A percentile compares a stretch with the other conserved stretches of the same genome.
phyloP scores from a whole-genome alignment of 2,113 vertebrate genomes.

The Melanerpes formicivorus region DNA sequence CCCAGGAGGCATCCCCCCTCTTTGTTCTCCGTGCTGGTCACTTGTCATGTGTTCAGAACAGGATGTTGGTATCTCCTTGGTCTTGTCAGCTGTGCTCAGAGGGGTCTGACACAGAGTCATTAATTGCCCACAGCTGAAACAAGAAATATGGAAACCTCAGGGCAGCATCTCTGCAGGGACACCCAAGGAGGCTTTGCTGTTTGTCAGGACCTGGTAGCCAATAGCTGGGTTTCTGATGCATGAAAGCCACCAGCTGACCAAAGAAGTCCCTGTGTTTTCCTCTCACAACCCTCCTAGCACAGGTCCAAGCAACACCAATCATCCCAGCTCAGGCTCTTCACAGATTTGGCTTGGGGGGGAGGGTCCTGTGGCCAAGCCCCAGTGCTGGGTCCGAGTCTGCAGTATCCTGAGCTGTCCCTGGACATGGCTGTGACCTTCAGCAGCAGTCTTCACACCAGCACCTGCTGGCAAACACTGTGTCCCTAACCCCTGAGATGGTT shows the following conservation, averaged over 20 bases:
- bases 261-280: background rate
- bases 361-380: background rate
- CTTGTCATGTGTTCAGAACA: background rate
- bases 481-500: fast-evolving
- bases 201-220: background rate
- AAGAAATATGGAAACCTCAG: background rate
- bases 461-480: fast-evolving
- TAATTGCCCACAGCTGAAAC: background rate
- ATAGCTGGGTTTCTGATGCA: fast-evolving
- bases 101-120: background rate
- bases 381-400: fast-evolving
- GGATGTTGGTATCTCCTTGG: fast-evolving
- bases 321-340: fast-evolving
- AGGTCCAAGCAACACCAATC: background rate
- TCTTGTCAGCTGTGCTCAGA: background rate
- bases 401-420: background rate
- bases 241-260: background rate
- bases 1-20: background rate
- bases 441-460: background rate
- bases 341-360: fast-evolving
- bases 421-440: background rate
- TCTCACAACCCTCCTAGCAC: background rate
- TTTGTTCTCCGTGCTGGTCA: fast-evolving
- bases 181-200: background rate
- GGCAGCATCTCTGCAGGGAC: background rate